These are phyloP conservation scores for Lipophrys pholis DNA, from an alignment of 2,113 vertebrate genomes.

Conservation along the genomic window DNA sequence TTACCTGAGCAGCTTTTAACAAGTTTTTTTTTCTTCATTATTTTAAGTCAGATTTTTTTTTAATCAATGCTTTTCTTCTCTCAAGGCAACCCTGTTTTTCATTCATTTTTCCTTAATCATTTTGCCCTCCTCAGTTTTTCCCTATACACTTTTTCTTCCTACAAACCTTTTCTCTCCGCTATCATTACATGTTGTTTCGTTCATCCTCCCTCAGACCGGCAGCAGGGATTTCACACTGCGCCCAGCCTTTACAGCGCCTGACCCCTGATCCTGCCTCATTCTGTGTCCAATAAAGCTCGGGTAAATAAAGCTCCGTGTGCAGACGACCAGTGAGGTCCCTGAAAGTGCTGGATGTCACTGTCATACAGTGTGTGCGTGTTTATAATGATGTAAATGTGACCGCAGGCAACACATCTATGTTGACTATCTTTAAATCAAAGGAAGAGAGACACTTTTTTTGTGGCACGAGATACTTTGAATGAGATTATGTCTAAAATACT, in stretches of 20 bases:
- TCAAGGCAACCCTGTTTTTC: not conserved
- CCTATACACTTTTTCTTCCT: not conserved
- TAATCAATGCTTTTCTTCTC: not conserved
- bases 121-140: not conserved
- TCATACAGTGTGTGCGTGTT: not conserved
- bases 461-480: too few relatives aligned
- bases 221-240: not conserved
- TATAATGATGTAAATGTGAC: too few relatives aligned
- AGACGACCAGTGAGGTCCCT: not conserved
- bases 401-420: too few relatives aligned
- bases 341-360: not conserved
- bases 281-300: not conserved
- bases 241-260: not conserved
- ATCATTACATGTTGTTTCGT: conserved; percentile 4
- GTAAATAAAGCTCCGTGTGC: not conserved
- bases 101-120: not conserved
- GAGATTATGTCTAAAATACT: too few relatives aligned
- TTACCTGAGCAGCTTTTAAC: conserved; percentile 16
- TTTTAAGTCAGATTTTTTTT: not conserved
- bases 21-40: conserved; percentile 17
- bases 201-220: not conserved
- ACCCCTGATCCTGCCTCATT: not conserved
- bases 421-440: too few relatives aligned
- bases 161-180: not conserved
- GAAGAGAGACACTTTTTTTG: too few relatives aligned